A percentile compares a stretch with the other conserved stretches of the same genome.
These are phyloP conservation scores for Stylophora pistillata DNA, from an alignment of 64 coral and sea anemone species.

Conservation along the genomic window DNA sequence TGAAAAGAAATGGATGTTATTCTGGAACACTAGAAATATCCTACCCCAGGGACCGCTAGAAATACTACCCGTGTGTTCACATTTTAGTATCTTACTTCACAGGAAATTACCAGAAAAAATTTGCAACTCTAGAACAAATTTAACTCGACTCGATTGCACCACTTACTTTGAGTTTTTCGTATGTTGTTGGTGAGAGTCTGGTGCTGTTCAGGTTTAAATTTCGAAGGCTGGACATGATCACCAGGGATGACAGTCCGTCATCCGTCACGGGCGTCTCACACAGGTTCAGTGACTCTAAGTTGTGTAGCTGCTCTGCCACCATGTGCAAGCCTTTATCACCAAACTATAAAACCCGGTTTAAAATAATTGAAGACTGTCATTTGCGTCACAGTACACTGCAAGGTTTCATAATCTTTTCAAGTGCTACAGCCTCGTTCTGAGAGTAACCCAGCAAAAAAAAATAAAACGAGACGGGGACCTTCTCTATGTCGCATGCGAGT, in stretches of 20 bases:
- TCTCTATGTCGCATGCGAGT: no score
- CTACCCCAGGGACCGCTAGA: no score
- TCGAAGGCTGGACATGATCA: slow-evolving; percentile 92
- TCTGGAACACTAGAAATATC: no score
- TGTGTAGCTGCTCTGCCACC: slow-evolving; percentile 93
- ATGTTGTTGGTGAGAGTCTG: slow-evolving; percentile 79
- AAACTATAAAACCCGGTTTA: slow-evolving; percentile 63
- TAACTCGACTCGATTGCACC: neutral
- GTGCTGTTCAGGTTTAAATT: slow-evolving; percentile 93
- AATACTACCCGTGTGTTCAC: no score
- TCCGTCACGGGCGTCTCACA: slow-evolving; percentile 99
- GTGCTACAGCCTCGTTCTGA: no score
- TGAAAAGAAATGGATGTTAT: no score
- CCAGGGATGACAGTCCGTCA: slow-evolving; percentile 85
- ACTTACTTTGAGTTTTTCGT: slow-evolving; percentile 92
- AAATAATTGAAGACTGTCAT: no score
- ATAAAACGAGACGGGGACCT: no score
- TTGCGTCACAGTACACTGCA: no score
- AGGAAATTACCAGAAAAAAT: neutral
- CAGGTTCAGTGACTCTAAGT: slow-evolving; percentile 92
- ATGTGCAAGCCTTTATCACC: slow-evolving; percentile 93
- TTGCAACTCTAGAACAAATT: neutral
- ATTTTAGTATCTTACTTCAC: no score
- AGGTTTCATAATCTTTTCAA: no score
- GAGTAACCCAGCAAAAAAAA: no score